Conservation (phyloP, 1,140 invertebrate species). For the Belonocnema kinseyi region DNA sequence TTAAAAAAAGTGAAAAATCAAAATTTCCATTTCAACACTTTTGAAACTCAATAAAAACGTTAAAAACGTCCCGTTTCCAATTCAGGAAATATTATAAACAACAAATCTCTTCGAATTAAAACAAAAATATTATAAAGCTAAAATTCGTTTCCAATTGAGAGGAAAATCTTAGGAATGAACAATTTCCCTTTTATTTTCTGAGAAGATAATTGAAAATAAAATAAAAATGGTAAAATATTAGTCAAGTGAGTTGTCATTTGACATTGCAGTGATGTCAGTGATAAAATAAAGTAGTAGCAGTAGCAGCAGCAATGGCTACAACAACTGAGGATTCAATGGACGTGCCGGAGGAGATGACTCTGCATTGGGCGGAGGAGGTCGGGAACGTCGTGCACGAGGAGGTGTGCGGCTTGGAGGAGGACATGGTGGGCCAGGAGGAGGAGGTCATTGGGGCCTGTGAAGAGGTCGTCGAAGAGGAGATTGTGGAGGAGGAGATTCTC, state of each 20-base stretch:
- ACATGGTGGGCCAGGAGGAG: constrained; percentile 66
- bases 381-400: constrained; percentile 79
- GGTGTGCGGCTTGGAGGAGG: constrained; percentile 78
- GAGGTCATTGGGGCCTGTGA: constrained; percentile 71
- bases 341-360: constrained; percentile 70
- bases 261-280: constrained; percentile 63
- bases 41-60: no score
- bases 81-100: no score
- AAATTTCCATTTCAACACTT: no score
- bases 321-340: constrained; percentile 60
- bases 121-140: no score
- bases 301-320: constrained; percentile 33
- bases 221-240: constrained; percentile 30
- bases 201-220: not conserved
- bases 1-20: no score
- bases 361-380: constrained; percentile 78
- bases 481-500: constrained; percentile 71
- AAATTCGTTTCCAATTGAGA: no score
- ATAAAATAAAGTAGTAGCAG: constrained; percentile 66
- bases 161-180: no score
- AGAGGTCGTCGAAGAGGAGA: constrained; percentile 74
- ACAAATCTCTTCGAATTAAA: no score
- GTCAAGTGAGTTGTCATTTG: constrained; percentile 17
- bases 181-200: no score
- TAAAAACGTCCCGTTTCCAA: no score